These are phyloP conservation scores for Sarcophaga peregrina DNA, from an alignment of 1,140 invertebrate genomes.

Conservation along the genomic window DNA sequence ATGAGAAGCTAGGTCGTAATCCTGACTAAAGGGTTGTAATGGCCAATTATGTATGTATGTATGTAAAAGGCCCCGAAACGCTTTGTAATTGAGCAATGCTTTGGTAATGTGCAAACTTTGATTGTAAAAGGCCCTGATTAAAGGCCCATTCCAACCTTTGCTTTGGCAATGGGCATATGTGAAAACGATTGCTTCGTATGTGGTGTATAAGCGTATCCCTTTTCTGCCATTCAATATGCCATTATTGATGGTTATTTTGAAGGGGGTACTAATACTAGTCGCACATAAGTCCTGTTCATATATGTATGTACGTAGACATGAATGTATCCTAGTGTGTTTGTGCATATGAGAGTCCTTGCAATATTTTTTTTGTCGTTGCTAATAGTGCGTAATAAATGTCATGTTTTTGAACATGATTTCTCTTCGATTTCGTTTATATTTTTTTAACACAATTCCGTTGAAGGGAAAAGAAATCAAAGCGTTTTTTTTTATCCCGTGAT, in stretches of 20 bases:
- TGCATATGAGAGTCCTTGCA: not conserved
- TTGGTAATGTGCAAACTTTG: no score
- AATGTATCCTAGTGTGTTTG: not conserved
- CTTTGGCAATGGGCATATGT: not conserved
- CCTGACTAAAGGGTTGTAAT: no score
- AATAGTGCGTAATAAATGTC: conserved; percentile 27
- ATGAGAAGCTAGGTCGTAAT: no score
- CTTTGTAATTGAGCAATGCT: no score
- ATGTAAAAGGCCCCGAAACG: no score
- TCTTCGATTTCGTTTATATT: not conserved
- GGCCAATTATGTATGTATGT: no score
- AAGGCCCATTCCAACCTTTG: no score
- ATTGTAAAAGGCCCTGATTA: no score
- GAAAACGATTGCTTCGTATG: not conserved
- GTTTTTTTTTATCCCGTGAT: no score
- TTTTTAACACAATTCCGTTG: not conserved
- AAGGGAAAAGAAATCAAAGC: not conserved
- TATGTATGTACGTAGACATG: not conserved
- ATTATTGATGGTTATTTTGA: conserved; percentile 8
- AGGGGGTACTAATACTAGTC: not conserved
- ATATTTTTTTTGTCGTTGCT: not conserved
- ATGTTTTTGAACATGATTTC: not conserved
- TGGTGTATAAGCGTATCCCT: not conserved
- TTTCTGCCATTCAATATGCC: not conserved
- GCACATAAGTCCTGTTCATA: not conserved